Percentiles rank a stretch among this genome's conserved stretches.
Conservation (phyloP, 2,113 vertebrate genomes). For the Sturnus vulgaris region DNA sequence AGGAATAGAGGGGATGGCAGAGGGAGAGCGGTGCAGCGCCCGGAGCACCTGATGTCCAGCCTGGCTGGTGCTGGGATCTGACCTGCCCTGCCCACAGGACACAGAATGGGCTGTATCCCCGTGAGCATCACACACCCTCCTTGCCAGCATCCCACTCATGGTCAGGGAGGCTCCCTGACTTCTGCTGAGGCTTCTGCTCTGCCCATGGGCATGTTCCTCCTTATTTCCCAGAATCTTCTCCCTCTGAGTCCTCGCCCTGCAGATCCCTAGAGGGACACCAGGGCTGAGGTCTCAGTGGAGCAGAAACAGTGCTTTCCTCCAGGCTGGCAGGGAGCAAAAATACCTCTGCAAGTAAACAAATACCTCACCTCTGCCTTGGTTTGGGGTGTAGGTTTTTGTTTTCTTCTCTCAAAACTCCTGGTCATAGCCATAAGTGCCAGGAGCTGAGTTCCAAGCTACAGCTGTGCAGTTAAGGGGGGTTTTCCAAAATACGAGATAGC, state of each 20-base stretch:
- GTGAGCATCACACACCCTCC: rapidly evolving
- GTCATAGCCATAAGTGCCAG: neutral
- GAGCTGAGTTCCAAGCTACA: neutral
- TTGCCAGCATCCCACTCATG: neutral
- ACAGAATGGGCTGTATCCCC: neutral
- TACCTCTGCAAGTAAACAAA: neutral
- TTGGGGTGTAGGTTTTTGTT: neutral
- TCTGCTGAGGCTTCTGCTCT: neutral
- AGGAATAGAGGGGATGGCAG: neutral
- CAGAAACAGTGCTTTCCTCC: neutral
- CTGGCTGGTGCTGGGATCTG: rapidly evolving
- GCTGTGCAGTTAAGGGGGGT: neutral
- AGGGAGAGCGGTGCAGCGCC: neutral
- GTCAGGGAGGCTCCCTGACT: neutral
- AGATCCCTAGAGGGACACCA: neutral
- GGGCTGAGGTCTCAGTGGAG: rapidly evolving
- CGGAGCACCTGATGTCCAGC: rapidly evolving
- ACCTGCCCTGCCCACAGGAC: rapidly evolving
- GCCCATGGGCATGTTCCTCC: rapidly evolving
- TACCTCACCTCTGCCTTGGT: neutral
- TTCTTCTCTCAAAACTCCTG: neutral
- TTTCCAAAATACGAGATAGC: neutral
- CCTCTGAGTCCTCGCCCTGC: neutral
- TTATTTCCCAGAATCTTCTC: neutral
- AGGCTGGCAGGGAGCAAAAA: neutral